Evolutionary conservation across 1,140 invertebrate genomes (phyloP), one percentile per base, ranked within the genome.

Genomic region (Phymorhynchus buccinoides): DNA sequence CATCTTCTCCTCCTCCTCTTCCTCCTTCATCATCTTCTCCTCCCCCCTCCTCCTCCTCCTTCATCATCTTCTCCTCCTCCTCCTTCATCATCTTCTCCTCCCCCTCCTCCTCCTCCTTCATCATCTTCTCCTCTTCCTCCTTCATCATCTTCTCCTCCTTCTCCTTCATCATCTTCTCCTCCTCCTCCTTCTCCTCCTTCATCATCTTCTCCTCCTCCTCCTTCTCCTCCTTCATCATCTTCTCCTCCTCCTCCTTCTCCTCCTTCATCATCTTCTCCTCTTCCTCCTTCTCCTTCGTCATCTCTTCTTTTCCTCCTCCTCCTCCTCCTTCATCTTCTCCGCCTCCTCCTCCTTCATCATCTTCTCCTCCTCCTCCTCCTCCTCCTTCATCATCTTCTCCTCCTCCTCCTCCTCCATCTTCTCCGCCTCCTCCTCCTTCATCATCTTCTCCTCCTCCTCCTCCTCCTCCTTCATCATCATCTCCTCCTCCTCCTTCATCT

Each of bases 281-380:
- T 42, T 30, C 85, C 22, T 32, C 16, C n/a, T n/a, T n/a, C n/a
- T n/a, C n/a, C n/a, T n/a, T n/a, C n/a, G n/a, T n/a, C n/a, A n/a
- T n/a, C n/a, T n/a, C n/a, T n/a, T n/a, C n/a, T n/a, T n/a, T n/a
- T n/a, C n/a, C n/a, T n/a, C n/a, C n/a, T n/a, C n/a, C n/a, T n/a
- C n/a, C n/a, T n/a, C n/a, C n/a, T n/a, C n/a, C n/a, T n/a, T n/a
- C n/a, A n/a, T n/a, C n/a, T n/a, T n/a, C n/a, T n/a, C n/a, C n/a
- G n/a, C n/a, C n/a, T n/a, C n/a, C n/a, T n/a, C n/a, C n/a, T n/a
- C 44, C 68, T 75, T 35, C 18, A 14, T 77, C 73, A 27, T 77
- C 83, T 42, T 44, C 52, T 85, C 62, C 68, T 84, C 44, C 52
- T 75, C 44, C 83, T 86, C 35, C 52, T 75, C 41, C 32, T 75